Base-by-base conservation (phyloP, 2,888 invertebrate genomes). In the Eurois occulta region DNA sequence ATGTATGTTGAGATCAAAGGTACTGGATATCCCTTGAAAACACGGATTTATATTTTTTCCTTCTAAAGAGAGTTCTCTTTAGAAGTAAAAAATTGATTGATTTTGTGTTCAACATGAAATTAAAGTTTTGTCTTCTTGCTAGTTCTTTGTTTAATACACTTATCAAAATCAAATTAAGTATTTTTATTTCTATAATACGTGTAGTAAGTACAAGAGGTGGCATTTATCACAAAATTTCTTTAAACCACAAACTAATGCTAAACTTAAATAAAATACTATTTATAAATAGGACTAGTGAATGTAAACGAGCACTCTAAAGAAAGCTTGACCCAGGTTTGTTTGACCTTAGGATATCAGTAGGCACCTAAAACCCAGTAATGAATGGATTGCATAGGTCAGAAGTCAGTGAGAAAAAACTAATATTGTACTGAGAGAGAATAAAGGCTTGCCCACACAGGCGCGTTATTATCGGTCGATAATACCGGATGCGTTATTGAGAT, bases 351-450 rank as follows among this genome's bases (percentile, higher is more conserved):
- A 74, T 32, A 24, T 52, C 11, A 8, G 6, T 21, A n/a, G n/a
- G n/a, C n/a, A n/a, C n/a, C n/a, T n/a, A 62, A 10, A 13, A 41
- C n/a, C 7, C 1, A 10, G 28, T 75, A n/a, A 60, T 32, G 18
- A 52, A n/a, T n/a, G 0, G 32, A 75, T 35, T 28, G 5, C 2
- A 18, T 2, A 77, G 46, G 77, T 76, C 55, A 77, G 46, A 24
- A 28, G 43, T 55, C 28, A 46, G 28, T 28, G 18, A 13, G 8
- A 38, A 11, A 60, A 60, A 11, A 28, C 21, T 28, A 28, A 7
- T 28, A 38, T 0, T 28, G 28, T 28, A 58, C 28, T 18, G 28
- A 8, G 1, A 41, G 2, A 28, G 13, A 18, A 58, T 32, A n/a
- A n/a, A n/a, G n/a, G n/a, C n/a, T n/a, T n/a, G n/a, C n/a, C n/a